Percentiles rank a stretch among this genome's conserved stretches.
phyloP scores from a whole-genome alignment of 2,888 invertebrate genomes.

The Cerceris ruficornis region DNA sequence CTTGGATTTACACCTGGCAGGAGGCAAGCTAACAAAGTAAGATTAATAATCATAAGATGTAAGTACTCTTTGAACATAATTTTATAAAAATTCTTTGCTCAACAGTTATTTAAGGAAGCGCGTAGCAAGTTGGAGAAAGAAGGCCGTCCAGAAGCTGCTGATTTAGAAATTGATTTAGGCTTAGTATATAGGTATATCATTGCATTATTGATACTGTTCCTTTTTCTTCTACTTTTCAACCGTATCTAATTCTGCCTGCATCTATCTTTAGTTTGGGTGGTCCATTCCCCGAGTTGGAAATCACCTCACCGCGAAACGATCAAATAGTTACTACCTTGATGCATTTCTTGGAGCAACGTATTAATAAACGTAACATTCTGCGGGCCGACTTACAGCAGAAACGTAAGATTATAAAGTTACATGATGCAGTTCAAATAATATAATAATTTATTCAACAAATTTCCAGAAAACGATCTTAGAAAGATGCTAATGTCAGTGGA shows the following conservation, averaged over 20 bases:
- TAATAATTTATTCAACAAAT: slow-evolving; percentile 6
- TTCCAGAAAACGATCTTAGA: slow-evolving; percentile 81
- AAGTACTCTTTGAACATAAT: background rate
- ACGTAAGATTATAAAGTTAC: slow-evolving; percentile 79
- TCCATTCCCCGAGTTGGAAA: slow-evolving; percentile 88
- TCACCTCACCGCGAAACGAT: slow-evolving; percentile 86
- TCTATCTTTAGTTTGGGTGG: slow-evolving; percentile 85
- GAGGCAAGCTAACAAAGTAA: slow-evolving; percentile 88
- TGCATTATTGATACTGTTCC: background rate
- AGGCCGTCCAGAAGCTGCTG: slow-evolving; percentile 75
- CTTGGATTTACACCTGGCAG: slow-evolving; percentile 90
- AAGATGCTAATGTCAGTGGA: slow-evolving; percentile 87
- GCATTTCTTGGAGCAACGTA: slow-evolving; percentile 87
- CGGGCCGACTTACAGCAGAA: slow-evolving; percentile 86
- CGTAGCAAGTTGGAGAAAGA: slow-evolving; percentile 80
- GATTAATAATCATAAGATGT: slow-evolving; percentile 67
- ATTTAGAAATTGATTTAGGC: slow-evolving; percentile 86
- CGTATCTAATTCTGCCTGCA: background rate
- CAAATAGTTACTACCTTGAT: slow-evolving; percentile 86
- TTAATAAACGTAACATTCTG: slow-evolving; percentile 85
- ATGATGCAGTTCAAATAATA: background rate
- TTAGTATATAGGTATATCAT: slow-evolving; percentile 84
- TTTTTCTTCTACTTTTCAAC: background rate
- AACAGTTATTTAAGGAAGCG: slow-evolving; percentile 81
- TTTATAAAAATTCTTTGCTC: slow-evolving; percentile 22